Percentiles rank a stretch among this genome's conserved stretches.
These are phyloP conservation scores for Sarotherodon lohbergeri DNA, from an alignment of 2,113 vertebrate genomes.

Conservation along the genomic window DNA sequence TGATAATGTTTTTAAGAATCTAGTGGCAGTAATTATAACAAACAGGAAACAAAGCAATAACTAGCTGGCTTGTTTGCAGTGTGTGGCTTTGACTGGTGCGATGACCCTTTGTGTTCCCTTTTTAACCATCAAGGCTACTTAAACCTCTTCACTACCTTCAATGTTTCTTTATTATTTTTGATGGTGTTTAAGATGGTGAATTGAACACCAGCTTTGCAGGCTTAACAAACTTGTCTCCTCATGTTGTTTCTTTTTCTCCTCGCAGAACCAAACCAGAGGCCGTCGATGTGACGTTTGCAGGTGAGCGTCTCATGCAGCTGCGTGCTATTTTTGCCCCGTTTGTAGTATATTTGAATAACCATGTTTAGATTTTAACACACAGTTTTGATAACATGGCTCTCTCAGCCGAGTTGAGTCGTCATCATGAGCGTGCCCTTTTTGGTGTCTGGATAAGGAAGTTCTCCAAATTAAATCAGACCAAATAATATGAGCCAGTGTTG, in stretches of 20 bases:
- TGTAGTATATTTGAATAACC: not conserved
- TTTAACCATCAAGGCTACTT: not conserved
- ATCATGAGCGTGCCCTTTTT: not conserved
- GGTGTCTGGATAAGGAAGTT: not conserved
- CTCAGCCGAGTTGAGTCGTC: not conserved
- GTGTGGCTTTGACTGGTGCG: not conserved
- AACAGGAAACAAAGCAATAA: not conserved
- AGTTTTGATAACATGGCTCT: not conserved
- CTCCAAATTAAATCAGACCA: not conserved
- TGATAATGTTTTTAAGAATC: not conserved
- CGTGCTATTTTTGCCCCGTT: not conserved
- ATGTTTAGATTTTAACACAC: not conserved
- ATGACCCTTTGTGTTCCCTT: not conserved
- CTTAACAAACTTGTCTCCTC: not conserved
- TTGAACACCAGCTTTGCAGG: not conserved
- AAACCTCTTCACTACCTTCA: rapidly evolving
- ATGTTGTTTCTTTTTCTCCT: not conserved
- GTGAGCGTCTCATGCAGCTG: slow-evolving; percentile 65
- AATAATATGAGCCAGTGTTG: not conserved
- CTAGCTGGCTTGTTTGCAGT: not conserved
- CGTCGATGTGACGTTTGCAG: slow-evolving; percentile 98
- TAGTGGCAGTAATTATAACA: not conserved
- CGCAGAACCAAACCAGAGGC: slow-evolving; percentile 96
- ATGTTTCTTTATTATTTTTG: not conserved
- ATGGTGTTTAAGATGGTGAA: not conserved